phyloP scores from a whole-genome alignment of 2,113 vertebrate genomes.

The Ceratotherium simum region DNA sequence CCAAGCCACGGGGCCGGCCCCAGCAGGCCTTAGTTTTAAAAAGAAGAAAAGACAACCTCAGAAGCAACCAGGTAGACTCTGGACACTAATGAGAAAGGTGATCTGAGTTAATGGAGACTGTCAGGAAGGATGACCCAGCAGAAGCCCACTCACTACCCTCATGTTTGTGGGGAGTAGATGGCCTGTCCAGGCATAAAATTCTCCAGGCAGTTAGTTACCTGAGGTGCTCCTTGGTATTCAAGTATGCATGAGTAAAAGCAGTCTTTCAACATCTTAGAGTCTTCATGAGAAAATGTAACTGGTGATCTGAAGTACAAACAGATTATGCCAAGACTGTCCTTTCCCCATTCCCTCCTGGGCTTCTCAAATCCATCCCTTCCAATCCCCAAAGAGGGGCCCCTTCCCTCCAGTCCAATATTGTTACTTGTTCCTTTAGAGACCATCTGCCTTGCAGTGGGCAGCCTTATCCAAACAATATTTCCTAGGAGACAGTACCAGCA shows the following conservation, averaged over 20 bases:
- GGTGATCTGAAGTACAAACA: neutral
- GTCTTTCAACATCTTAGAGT: neutral
- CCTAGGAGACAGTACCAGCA: rapidly evolving
- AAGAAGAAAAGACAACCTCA: neutral
- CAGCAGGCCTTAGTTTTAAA: neutral
- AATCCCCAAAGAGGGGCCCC: neutral
- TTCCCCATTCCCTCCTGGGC: neutral
- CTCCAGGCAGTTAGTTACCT: neutral
- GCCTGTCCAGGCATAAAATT: too few species aligned
- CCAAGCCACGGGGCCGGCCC: too few species aligned
- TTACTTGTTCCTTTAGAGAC: neutral
- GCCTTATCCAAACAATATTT: neutral
- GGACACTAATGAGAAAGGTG: neutral
- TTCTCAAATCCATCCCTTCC: neutral
- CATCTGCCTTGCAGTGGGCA: neutral
- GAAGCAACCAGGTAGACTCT: neutral
- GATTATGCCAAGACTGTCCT: neutral
- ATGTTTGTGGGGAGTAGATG: rapidly evolving
- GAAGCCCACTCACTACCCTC: neutral
- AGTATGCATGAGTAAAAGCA: neutral
- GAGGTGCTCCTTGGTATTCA: neutral
- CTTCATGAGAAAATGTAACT: neutral
- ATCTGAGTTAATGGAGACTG: neutral
- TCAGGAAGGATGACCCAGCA: too few species aligned
- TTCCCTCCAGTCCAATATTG: neutral